Base-by-base conservation (phyloP, 2,797 vertebrate species). In the Lates japonicus region DNA sequence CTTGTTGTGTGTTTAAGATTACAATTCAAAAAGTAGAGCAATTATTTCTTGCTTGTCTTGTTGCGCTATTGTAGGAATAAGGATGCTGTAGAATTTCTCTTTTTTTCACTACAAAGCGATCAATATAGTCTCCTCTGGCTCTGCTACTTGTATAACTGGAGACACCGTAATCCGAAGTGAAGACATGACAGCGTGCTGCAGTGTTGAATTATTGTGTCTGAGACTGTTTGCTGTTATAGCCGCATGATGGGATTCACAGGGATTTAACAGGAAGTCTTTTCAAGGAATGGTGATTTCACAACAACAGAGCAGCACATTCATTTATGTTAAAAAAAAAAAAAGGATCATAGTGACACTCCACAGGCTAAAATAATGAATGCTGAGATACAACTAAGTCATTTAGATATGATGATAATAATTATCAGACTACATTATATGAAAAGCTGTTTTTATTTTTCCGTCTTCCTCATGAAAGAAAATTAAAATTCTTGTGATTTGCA, bases 121-220 rank as follows among this genome's bases (percentile, higher is more conserved):
- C 74, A 19, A 5, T 77, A 48, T 48, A 33, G 70, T 68, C 17
- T 73, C 14, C 14, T 37, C 54, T 7, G 61, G 64, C 59, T 78
- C 55, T 58, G 65, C 70, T 55, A 2, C 54, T 76, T 80, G 62
- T 81, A 61, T 78, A 84, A 71, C 60, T 20, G 61, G 37, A 82
- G 80, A 84, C 78, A 13, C 65, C 39, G 68, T 86, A 80, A 91
- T 89, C 85, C 67, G 7, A 57, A 87, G 76, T 76, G 86, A 82
- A 81, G 66, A 77, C 85, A 74, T 78, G 87, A 78, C 80, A 64
- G 54, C 55, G 70, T 71, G 78, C 85, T 46, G 79, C 76, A 51
- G 79, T 62, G 74, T 67, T 84, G 77, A 83, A 67, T 83, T 83
- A 83, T 76, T 84, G 74, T 75, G 83, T 81, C 75, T 68, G 74